phyloP scores from a whole-genome alignment of 2,888 invertebrate species.

The Thymelicus acteon region DNA sequence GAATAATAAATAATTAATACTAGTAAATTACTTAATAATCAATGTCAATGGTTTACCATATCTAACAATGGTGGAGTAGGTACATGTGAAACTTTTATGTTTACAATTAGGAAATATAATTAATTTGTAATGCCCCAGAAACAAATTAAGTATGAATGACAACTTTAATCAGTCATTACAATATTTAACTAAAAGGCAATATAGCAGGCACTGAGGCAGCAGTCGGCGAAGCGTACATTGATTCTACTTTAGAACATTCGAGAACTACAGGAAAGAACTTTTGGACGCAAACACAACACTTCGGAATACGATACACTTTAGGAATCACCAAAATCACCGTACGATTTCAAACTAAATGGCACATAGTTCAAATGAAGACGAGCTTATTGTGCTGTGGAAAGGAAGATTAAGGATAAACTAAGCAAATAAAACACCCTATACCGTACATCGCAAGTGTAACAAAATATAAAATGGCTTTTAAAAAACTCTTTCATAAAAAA shows the following conservation, averaged over 20 bases:
- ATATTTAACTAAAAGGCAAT: neutral
- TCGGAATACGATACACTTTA: constrained; percentile 51
- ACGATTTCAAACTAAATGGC: constrained; percentile 70
- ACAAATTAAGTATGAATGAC: neutral
- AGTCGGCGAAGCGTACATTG: constrained; percentile 77
- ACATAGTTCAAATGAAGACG: constrained; percentile 56
- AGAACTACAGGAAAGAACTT: constrained; percentile 71
- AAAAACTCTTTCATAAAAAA: constrained; percentile 69
- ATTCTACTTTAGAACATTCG: constrained; percentile 81
- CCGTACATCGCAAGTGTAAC: constrained; percentile 67
- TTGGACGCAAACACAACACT: constrained; percentile 54
- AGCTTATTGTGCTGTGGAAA: constrained; percentile 52
- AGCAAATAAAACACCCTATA: constrained; percentile 49
- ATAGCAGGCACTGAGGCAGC: constrained; percentile 54
- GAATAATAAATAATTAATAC: no score
- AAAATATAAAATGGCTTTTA: constrained; percentile 67
- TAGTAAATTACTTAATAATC: no score
- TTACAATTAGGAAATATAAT: no score
- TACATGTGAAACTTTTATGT: no score
- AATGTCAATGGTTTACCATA: no score
- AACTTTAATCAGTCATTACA: no score
- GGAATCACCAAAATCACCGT: constrained; percentile 66
- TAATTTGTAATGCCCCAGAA: no score
- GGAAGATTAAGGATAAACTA: constrained; percentile 47
- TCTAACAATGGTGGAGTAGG: no score